Evolutionary conservation across 2,797 vertebrate species (phyloP), one percentile per base, ranked within the genome.

Genomic region (Novumbra hubbsi): DNA sequence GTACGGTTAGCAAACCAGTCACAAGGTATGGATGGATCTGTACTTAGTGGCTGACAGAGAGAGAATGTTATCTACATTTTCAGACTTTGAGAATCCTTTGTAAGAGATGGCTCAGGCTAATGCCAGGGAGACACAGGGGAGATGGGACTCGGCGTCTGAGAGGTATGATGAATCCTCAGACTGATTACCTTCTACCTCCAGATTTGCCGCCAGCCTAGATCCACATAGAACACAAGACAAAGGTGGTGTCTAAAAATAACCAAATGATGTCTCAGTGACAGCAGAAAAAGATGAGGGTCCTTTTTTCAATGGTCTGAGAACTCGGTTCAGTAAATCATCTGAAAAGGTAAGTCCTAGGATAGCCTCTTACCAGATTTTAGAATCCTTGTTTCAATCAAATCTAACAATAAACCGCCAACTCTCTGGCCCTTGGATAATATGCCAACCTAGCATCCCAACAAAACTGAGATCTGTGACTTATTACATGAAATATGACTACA

Each of bases 381-480:
- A 76, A 80, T 16, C 34, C 52, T 79, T 77, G 79, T 77, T n/a
- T n/a, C n/a, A n/a, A n/a, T n/a, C 78, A 68, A 84, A 76, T 75
- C 69, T 41, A 70, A 78, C 74, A 68, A 64, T 70, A 32, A 72
- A 70, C 67, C 45, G 24, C 76, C 64, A 74, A 57, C 74, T 73
- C 76, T 78, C 70, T 77, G 11, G 76, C 87, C 74, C 71, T 69
- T 77, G 76, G 76, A 72, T 74, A 77, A 87, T 85, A 83, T 74
- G 83, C 81, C 80, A 83, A 79, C 70, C 83, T 80, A n/a, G n/a
- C 86, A 89, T 88, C 91, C 86, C 91, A 88, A 93, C 87, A 88
- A 91, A 93, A 81, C 78, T 83, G 72, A 41, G 57, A 91, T 88
- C 87, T 88, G 90, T 87, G 83, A 89, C 89, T 9, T 30, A 70